Base-by-base conservation (phyloP, 2,888 invertebrate genomes). In the Eulithis testata region DNA sequence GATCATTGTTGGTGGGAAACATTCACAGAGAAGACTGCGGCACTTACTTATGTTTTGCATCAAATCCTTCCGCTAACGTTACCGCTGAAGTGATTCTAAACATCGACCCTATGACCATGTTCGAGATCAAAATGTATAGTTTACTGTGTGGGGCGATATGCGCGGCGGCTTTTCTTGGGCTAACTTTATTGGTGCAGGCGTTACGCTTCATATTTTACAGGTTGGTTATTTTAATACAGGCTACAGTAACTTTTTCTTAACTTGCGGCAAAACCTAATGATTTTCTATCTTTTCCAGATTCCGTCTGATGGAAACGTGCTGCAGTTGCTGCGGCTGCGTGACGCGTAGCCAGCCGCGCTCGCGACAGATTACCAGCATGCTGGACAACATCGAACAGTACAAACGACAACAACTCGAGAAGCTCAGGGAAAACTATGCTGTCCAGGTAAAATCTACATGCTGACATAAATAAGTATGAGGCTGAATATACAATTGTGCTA, bases 331-430 rank as follows among this genome's bases (percentile, higher is more conserved):
- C 80, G 95, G 95, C 72, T 95, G 95, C 81, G 94, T 94, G 58
- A 95, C 94, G 70, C 94, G 95, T 57, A 95, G 94, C 68, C 96
- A 97, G 21, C 97, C 97, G 8, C 95, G 97, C 63, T 95, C 97
- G 36, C 95, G 97, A 67, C 97, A 98, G 86, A 96, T 98, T 71
- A 96, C 96, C 82, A 96, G 96, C 74, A 97, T 98, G 95, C 90
- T 98, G 77, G 98, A 98, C 84, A 97, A 96, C 86, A 97, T 98
- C 76, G 98, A 98, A 84, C 96, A 95, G 73, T 98, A 98, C 90
- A 98, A 98, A 89, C 96, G 96, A 68, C 97, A 96, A 83, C 98
- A 98, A 82, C 91, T 98, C 79, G 98, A 98, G 78, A 95, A 96
- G 78, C 91, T 99, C 68, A 94, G 98, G 37, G 98, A 98, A 85